These are phyloP conservation scores for Ibycter americanus DNA, from an alignment of 2,797 vertebrate genomes.

Conservation along the genomic window DNA sequence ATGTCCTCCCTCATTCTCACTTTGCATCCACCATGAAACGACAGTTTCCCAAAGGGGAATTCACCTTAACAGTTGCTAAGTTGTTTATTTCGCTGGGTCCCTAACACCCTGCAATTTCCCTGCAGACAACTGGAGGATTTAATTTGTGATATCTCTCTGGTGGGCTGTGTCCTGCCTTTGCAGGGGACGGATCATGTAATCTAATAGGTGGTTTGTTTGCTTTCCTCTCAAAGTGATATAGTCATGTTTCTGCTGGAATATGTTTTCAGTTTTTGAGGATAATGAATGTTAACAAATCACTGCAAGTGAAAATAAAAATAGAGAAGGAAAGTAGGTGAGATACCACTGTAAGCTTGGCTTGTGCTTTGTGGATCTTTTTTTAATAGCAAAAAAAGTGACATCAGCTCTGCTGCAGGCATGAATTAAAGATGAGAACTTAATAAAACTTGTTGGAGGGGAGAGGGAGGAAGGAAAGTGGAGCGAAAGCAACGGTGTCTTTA, in stretches of 20 bases:
- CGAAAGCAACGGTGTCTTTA: conserved; percentile 42
- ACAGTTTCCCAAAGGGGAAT: neutral
- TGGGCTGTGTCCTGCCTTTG: neutral
- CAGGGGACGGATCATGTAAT: neutral
- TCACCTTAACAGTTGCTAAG: neutral
- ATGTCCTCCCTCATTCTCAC: neutral
- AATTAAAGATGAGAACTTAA: conserved; percentile 77
- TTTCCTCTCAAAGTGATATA: neutral
- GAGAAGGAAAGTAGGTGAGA: conserved; percentile 34
- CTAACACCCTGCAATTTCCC: neutral
- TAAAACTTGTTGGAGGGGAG: conserved; percentile 68
- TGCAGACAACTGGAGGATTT: neutral
- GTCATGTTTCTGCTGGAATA: conserved; percentile 9
- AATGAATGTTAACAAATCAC: conserved; percentile 38
- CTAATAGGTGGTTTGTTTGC: conserved; percentile 28
- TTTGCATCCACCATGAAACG: neutral
- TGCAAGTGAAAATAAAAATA: conserved; percentile 48
- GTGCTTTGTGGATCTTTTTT: conserved; percentile 42
- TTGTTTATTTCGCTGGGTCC: neutral
- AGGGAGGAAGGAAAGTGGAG: conserved; percentile 22
- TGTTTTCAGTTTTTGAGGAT: neutral
- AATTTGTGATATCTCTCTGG: neutral
- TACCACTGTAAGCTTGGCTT: conserved; percentile 26
- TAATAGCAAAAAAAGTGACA: conserved; percentile 57
- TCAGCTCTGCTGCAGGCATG: conserved; percentile 67